Base-by-base conservation (phyloP, 64 coral and sea anemone species). In the Stichodactyla mertensii region DNA sequence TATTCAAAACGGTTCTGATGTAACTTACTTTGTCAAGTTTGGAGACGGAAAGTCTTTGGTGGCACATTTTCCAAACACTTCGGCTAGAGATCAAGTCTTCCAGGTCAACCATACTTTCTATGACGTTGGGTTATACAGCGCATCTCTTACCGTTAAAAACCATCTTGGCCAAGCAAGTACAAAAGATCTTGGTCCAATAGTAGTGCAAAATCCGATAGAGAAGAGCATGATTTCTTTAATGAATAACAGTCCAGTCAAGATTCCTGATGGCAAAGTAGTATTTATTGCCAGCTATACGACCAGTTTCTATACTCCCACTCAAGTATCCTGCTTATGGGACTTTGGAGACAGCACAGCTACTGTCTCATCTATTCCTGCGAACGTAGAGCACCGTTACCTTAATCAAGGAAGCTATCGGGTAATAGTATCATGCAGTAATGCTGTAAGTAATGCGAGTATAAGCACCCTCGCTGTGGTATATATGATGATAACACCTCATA, bases 371-470 rank as follows among this genome's bases (percentile, higher is more conserved):
- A 55, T 81, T 81, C 36, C 78, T 52, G 15, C 36, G 3, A 81
- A 52, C 11, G 16, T 81, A 53, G 18, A 19, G 6, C 51, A 81
- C 78, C 52, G 51, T 53, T 81, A 53, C 53, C 5, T 55, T 53
- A 55, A 81, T 6, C 36, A 85, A 85, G 83, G 83, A 60, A 52
- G 83, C 27, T 85, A 31, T 62, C 53, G 45, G 60, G 83, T 85
- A 31, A 16, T 7, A 6, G 54, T 85, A 36, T 55, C 27, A 55
- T 85, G 83, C 27, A 16, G 16, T n/a, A 85, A 85, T 51, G 15
- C 27, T 16, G 57, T 85, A 51, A 85, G 83, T 31, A 24, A 60
- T 55, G 19, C 16, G 24, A 85, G 10, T 61, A 64, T 64, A 16
- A 61, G 55, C 16, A 61, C 83, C 6, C 14, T 51, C 13, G 83